Conservation (phyloP, 2,888 invertebrate species). For the Xylota sylvarum region DNA sequence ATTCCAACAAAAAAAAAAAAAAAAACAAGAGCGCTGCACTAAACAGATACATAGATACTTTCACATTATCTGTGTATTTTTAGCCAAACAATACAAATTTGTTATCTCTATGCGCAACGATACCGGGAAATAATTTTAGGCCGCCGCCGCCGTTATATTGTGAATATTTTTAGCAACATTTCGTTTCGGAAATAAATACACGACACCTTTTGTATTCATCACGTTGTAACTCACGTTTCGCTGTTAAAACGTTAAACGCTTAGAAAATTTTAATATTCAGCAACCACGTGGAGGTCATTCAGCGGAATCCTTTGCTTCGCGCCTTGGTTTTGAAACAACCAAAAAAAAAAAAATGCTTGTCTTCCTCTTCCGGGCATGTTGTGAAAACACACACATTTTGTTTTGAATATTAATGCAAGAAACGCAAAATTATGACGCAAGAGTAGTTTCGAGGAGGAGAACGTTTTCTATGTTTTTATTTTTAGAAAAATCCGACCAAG, state of each 20-base stretch:
- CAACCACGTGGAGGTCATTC: slow-evolving; percentile 4
- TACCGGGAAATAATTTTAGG: slow-evolving; percentile 34
- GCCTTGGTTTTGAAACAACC: neutral
- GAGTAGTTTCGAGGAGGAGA: neutral
- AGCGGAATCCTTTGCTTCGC: neutral
- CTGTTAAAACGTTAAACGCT: neutral
- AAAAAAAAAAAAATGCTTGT: neutral
- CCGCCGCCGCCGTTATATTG: slow-evolving; percentile 7
- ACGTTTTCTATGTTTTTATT: neutral
- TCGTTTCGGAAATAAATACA: slow-evolving; percentile 7
- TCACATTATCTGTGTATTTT: neutral
- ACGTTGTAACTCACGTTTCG: neutral
- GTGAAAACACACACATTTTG: neutral
- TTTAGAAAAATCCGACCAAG: neutral
- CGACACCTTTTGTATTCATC: neutral
- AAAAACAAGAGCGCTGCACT: neutral
- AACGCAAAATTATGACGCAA: slow-evolving; percentile 4
- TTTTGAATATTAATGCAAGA: neutral
- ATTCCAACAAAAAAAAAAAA: neutral
- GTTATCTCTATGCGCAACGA: slow-evolving; percentile 12
- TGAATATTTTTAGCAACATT: slow-evolving; percentile 32
- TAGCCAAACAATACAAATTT: slow-evolving; percentile 12
- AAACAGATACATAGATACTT: neutral
- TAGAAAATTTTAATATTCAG: neutral
- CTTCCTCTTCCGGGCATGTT: slow-evolving; percentile 12